These are phyloP conservation scores for Phytoseiulus persimilis DNA, from an alignment of 2,888 invertebrate species.

Conservation along the genomic window DNA sequence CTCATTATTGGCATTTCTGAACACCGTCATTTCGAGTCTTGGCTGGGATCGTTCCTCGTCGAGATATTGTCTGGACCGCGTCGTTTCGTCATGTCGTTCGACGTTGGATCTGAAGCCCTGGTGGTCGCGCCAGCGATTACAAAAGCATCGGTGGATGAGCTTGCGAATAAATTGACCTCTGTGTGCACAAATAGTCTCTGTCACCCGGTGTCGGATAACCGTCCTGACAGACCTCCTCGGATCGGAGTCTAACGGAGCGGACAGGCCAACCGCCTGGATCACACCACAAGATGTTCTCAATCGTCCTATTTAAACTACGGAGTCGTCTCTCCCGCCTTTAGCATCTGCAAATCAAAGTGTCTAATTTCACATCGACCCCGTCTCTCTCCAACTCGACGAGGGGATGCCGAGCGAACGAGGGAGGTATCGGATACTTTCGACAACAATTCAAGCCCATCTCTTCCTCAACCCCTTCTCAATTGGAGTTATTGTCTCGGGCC, in stretches of 20 bases:
- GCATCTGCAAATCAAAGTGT: slow-evolving; percentile 39
- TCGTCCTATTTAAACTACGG: not conserved
- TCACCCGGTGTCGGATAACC: not conserved
- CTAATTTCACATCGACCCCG: slow-evolving; percentile 14
- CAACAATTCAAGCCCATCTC: not conserved
- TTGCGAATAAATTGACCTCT: not conserved
- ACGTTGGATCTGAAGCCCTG: not conserved
- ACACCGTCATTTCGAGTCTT: no score
- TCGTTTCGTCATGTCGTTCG: no score
- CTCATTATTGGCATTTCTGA: no score
- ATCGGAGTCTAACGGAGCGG: not conserved
- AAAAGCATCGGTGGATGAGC: not conserved
- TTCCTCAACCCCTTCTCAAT: not conserved
- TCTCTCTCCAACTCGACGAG: not conserved
- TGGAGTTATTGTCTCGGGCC: not conserved
- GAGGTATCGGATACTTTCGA: not conserved
- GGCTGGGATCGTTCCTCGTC: no score
- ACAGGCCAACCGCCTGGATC: not conserved
- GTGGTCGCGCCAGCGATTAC: not conserved
- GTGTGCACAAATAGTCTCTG: not conserved
- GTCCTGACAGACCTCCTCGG: not conserved
- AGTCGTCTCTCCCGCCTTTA: not conserved
- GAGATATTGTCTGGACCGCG: no score
- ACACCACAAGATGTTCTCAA: slow-evolving; percentile 5
- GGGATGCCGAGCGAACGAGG: not conserved